These are phyloP conservation scores for Syngnathoides biaculeatus DNA, from an alignment of 2,113 vertebrate genomes.

Conservation along the genomic window DNA sequence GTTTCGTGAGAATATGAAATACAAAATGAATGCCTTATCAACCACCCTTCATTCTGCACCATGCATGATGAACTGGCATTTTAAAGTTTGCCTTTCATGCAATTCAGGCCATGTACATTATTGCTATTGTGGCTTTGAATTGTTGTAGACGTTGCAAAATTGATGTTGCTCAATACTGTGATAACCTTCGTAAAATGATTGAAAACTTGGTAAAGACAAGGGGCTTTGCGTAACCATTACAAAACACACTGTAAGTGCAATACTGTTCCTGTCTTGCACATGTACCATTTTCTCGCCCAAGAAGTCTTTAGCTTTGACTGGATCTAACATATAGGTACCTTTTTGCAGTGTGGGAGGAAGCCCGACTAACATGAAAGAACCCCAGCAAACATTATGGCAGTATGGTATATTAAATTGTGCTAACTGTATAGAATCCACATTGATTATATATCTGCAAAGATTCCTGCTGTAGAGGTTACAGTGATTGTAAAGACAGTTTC, in stretches of 20 bases:
- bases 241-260: not conserved
- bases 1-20: conserved; percentile 1
- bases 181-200: not conserved
- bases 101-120: conserved; percentile 9
- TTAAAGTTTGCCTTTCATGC: conserved; percentile 30
- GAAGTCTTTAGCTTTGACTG: not conserved
- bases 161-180: not conserved
- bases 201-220: not conserved
- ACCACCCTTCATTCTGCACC: not conserved
- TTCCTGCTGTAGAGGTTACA: too few species aligned
- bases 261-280: not conserved
- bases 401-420: too few species aligned
- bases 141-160: not conserved
- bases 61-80: conserved; percentile 14
- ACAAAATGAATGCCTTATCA: conserved; percentile 21
- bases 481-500: too few species aligned
- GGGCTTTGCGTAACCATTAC: not conserved
- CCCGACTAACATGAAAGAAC: too few species aligned
- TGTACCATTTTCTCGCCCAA: not conserved
- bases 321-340: too few species aligned
- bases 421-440: too few species aligned
- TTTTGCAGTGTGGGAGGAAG: too few species aligned
- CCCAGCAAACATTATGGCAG: too few species aligned
- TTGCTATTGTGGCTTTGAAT: not conserved
- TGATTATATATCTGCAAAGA: too few species aligned